phyloP scores from a whole-genome alignment of 2,797 vertebrate genomes.

The Phrynocephalus vlangalii region DNA sequence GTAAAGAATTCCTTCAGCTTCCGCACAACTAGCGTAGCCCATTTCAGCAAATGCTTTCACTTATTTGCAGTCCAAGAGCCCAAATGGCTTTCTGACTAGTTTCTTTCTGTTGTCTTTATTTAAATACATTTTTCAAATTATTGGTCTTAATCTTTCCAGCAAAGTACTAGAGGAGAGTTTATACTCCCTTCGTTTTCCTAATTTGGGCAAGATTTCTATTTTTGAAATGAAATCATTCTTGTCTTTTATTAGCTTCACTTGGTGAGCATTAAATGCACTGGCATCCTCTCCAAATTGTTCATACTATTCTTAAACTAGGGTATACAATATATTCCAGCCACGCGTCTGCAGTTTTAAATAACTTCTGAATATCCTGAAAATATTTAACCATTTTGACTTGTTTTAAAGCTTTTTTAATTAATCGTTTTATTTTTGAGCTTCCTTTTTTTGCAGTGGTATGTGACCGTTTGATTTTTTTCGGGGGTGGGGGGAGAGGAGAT shows the following conservation, averaged over 20 bases:
- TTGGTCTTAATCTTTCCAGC: background rate
- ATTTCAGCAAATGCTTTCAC: background rate
- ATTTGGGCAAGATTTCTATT: background rate
- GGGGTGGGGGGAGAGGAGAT: no score
- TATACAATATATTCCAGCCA: background rate
- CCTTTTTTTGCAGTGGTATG: background rate
- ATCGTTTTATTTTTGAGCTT: background rate
- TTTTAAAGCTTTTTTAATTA: background rate
- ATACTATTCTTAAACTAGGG: background rate
- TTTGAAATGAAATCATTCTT: background rate
- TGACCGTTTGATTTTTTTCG: background rate
- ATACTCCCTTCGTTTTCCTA: background rate
- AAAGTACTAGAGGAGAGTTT: background rate
- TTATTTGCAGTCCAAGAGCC: background rate
- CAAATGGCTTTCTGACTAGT: background rate
- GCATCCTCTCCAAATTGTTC: background rate
- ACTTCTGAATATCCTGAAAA: background rate
- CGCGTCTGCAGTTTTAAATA: slow-evolving; percentile 4
- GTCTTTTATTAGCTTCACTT: background rate
- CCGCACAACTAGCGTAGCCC: background rate
- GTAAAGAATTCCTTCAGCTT: background rate
- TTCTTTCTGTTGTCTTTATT: slow-evolving; percentile 1
- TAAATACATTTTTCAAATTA: background rate
- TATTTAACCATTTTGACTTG: background rate
- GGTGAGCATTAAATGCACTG: background rate